Evolutionary conservation across 2,113 vertebrate species (phyloP).

Genomic region (Paramisgurnus dabryanus): DNA sequence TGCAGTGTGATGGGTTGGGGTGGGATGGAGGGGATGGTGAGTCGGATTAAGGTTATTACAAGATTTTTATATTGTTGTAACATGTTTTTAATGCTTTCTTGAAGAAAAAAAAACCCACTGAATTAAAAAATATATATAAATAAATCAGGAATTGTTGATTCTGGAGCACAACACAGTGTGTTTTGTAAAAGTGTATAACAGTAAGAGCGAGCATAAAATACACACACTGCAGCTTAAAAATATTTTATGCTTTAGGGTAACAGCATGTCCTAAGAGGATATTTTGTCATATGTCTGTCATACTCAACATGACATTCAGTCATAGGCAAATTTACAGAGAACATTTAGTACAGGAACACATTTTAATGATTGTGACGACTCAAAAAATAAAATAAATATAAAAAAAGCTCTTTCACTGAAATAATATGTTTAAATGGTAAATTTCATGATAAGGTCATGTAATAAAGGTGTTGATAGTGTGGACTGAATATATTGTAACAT

Average conservation of each 20-base stretch:
- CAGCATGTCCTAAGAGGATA: not conserved
- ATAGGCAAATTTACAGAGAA: no score
- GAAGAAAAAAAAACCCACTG: no score
- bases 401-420: no score
- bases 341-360: not conserved
- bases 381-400: no score
- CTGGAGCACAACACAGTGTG: not conserved
- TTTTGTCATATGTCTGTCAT: not conserved
- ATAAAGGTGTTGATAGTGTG: not conserved
- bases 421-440: not conserved
- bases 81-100: no score
- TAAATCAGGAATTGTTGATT: not conserved
- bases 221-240: not conserved
- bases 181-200: not conserved
- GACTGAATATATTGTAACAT: not conserved
- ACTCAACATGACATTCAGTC: no score
- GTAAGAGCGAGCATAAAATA: not conserved
- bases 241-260: not conserved
- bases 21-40: no score
- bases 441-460: not conserved
- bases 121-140: no score
- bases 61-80: no score
- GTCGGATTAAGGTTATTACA: no score
- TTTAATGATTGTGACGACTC: no score
- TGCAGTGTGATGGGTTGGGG: slow-evolving; percentile 19